Percentiles rank a stretch among this genome's conserved stretches.
phyloP scores from a whole-genome alignment of 2,113 vertebrate genomes.

The Laterallus jamaicensis region DNA sequence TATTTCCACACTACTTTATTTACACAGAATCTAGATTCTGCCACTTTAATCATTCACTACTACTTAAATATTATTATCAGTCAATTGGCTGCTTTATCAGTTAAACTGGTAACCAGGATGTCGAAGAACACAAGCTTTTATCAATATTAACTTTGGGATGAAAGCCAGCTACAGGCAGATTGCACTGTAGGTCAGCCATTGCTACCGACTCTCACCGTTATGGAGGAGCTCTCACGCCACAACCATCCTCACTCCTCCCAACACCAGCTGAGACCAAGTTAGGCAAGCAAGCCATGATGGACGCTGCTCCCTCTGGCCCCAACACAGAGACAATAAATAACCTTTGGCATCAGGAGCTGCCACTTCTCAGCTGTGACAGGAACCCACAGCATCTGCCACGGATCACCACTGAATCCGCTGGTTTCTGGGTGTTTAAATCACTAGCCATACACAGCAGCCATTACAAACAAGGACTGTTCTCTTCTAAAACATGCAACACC shows the following conservation, averaged over 20 bases:
- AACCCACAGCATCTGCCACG: fast-evolving
- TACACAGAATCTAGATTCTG: conserved; percentile 52
- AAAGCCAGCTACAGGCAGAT: conserved; percentile 18
- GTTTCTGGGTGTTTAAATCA: background rate
- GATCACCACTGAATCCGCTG: background rate
- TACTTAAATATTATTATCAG: conserved; percentile 69
- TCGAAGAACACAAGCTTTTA: conserved; percentile 22
- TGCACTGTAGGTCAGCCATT: background rate
- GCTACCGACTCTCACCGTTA: fast-evolving
- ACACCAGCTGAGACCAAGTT: background rate
- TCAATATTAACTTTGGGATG: conserved; percentile 18
- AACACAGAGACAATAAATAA: background rate
- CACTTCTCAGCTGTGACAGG: background rate
- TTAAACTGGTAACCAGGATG: conserved; percentile 25
- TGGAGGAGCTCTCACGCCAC: fast-evolving
- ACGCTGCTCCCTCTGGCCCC: background rate
- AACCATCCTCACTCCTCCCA: background rate
- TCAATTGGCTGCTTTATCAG: conserved; percentile 58
- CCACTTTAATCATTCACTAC: conserved; percentile 60
- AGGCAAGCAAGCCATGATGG: background rate
- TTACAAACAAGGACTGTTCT: background rate
- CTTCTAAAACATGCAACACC: background rate
- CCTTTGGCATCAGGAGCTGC: background rate
- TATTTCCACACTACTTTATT: conserved; percentile 45
- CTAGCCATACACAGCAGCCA: background rate